phyloP scores from a whole-genome alignment of 2,888 invertebrate genomes.

The Trichacis sp. region DNA sequence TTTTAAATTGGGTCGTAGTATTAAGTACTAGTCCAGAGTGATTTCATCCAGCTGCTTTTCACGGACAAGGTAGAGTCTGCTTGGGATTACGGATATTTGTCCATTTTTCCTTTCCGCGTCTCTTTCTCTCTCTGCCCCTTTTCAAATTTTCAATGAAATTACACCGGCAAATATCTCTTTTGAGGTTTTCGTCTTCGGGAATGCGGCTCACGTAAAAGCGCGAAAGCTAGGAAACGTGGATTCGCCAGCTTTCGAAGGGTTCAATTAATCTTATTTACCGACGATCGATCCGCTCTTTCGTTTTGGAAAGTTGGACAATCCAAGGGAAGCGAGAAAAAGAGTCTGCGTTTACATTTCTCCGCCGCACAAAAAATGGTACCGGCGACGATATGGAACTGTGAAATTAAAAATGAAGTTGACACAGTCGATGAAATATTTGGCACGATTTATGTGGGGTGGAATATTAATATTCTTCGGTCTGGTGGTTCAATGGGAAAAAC shows the following conservation, averaged over 20 bases:
- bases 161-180: background rate
- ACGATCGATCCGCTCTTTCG: constrained; percentile 11
- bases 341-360: constrained; percentile 2
- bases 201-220: constrained; percentile 6
- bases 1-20: constrained; percentile 23
- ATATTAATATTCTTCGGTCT: background rate
- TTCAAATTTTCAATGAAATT: background rate
- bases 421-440: background rate
- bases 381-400: background rate
- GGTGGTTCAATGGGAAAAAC: background rate
- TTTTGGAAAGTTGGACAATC: constrained; percentile 1
- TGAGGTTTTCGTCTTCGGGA: constrained; percentile 1
- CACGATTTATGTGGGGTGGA: background rate
- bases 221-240: background rate
- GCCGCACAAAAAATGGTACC: background rate
- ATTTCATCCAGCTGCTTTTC: background rate
- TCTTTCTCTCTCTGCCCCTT: constrained; percentile 2
- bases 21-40: background rate
- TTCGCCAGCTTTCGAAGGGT: constrained; percentile 5
- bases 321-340: background rate
- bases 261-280: constrained; percentile 22
- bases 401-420: background rate
- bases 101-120: background rate
- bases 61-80: background rate
- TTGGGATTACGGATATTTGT: background rate